Evolutionary conservation across 2,113 vertebrate genomes (phyloP), one percentile per base, ranked within the genome.

Genomic region (Gasterosteus aculeatus): DNA sequence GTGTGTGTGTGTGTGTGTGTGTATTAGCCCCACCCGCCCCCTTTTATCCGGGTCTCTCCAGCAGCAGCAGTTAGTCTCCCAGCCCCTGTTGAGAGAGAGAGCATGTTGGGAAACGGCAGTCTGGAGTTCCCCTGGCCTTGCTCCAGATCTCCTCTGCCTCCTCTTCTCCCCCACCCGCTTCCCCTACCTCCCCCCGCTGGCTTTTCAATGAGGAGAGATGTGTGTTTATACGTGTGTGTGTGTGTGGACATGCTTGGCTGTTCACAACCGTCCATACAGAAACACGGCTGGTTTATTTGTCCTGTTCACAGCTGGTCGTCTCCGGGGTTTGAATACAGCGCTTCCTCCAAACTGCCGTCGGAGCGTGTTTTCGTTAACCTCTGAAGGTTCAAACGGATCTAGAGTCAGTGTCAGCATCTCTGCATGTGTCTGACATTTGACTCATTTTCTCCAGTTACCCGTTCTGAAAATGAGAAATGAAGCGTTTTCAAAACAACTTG

Each of bases 81-180:
- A 88, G 84, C 77, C 87, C 85, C 87, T 78, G 79, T 75, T 66
- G 87, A 81, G 77, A 81, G 35, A 38, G 74, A 85, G 85, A 87
- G 87, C 81, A 89, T 83, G 90, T 87, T 91, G 88, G 92, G 91
- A 91, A 93, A 93, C 85, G 87, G 83, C 86, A 87, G 85, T 81
- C 89, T 92, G 94, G 94, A 95, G 91, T 94, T 95, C 93, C 94
- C 94, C 94, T 94, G 93, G 92, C 92, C 72, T 72, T 12, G 11
- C 60, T 93, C 94, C 94, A 94, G 91, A 85, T 75, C 87, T 90
- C 81, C 85, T 87, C 84, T 89, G 85, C 84, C 84, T 86, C 86
- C 85, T 79, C 76, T 57, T 72, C 81, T 76, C 71, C 75, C 72
- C 78, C 85, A 71, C 83, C 66, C 80, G 26, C 82, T 86, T 80